Evolutionary conservation across 2,113 vertebrate species (phyloP), one percentile per base, ranked within the genome.

Genomic region (Ceuthmochares aereus): DNA sequence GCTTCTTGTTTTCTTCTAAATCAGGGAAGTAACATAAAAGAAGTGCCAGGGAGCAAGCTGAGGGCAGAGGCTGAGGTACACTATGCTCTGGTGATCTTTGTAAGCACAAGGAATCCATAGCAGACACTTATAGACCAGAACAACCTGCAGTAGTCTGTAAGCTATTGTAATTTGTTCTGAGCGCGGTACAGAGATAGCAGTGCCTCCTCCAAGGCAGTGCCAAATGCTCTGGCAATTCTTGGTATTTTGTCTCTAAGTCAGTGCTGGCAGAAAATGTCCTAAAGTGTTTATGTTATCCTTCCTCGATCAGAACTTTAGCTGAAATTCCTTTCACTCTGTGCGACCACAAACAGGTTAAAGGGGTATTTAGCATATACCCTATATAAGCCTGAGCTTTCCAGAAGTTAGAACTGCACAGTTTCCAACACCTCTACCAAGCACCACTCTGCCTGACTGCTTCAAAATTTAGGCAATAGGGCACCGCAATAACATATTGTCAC

Each of bases 401-500:
- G 60, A 95, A 80, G 78, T 93, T 66, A 83, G 59, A 75, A 93
- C 84, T 60, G 62, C 73, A 74, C 86, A 76, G 81, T 84, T 96
- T 52, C 64, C 90, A 79, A 89, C 77, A 96, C 36, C 58, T 95
- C 93, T 87, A 54, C 70, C 93, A 78, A 95, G 69, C n/a, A 68
- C 62, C 83, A 72, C 18, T 47, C 94, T 90, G 56, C 30, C 19
- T 36, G 62, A 45, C 56, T 90, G 66, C 76, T 96, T 77, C 74
- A 78, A 85, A 89, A 92, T 82, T 67, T 72, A 87, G 43, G 64
- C 94, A 97, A 72, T 45, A 58, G 45, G 73, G 40, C 42, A 58
- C 20, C 79, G 84, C 73, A 87, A 12, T 26, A 86, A 94, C 89
- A 75, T 52, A 83, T 7, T 80, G 52, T 93, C 85, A 73, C 68